Base-by-base conservation (phyloP, 2,113 vertebrate genomes). In the Elephas maximus region DNA sequence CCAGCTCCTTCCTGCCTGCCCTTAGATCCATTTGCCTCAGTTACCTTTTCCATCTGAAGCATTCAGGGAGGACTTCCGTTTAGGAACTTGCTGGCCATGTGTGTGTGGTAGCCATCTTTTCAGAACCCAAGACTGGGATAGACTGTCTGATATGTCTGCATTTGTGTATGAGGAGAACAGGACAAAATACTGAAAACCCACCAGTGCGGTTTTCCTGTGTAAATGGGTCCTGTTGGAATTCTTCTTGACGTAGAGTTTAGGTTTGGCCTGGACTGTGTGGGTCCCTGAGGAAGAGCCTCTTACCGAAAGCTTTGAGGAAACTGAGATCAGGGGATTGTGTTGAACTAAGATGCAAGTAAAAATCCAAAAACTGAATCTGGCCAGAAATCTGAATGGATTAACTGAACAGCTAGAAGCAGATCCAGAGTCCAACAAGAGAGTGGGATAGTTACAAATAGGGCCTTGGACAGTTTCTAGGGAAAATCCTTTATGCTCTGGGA, bases 1-100 rank as follows among this genome's bases (percentile, higher is more conserved):
- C 80, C 44, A 73, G 65, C 45, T 81, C 76, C 90, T 93, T 89
- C 88, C 94, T 91, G 62, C 63, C 57, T 80, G n/a, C 79, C 86
- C 69, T 63, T 79, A 15, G 21, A 67, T 82, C 77, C 80, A n/a
- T 45, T 76, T 8, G 63, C 65, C 51, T 6, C 53, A 24, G 71
- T 48, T 37, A 80, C 48, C 78, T 80, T 82, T 71, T 57, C 33
- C 48, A 76, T 37, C 4, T 1, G 44, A 33, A 79, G 76, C 21
- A 0, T 33, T 14, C 37, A 8, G 33, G 26, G 21, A 69, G 21
- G 44, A 3, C 57, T 63, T 83, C 48, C 24, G 6, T 24, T 11
- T 24, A 80, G 51, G 44, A 48, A 33, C 76, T 74, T 20, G 8
- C 6, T 0, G 41, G 8, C 33, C 14, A 0, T n/a, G 1, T 44